phyloP scores from a whole-genome alignment of 1,140 invertebrate genomes.

The Tachypleus tridentatus region DNA sequence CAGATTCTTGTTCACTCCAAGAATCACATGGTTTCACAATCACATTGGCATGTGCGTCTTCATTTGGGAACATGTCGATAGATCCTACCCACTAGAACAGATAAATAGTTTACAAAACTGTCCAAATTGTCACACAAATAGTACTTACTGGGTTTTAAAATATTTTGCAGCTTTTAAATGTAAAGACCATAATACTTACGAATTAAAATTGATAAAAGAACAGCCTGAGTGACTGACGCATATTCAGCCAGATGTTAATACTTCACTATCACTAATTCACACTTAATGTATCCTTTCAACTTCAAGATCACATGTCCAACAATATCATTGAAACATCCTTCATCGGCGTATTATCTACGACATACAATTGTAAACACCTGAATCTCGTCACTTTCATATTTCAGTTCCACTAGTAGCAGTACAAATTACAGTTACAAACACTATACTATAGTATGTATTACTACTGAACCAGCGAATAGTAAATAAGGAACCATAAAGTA shows the following conservation, averaged over 20 bases:
- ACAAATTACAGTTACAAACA: not conserved
- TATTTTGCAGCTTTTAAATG: too few relatives aligned
- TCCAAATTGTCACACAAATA: not conserved
- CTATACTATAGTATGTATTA: not conserved
- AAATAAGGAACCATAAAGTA: constrained; percentile 15
- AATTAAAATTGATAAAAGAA: too few relatives aligned
- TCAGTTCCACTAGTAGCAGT: not conserved
- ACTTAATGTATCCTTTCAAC: too few relatives aligned
- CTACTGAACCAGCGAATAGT: constrained; percentile 2
- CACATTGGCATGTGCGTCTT: constrained; percentile 80
- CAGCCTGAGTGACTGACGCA: too few relatives aligned
- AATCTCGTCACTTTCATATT: not conserved
- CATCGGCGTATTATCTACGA: too few relatives aligned
- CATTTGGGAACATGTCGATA: constrained; percentile 79
- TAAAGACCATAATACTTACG: too few relatives aligned
- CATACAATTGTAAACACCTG: not conserved
- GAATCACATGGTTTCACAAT: constrained; percentile 56
- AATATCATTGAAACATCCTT: too few relatives aligned
- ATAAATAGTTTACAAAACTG: not conserved
- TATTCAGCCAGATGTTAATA: too few relatives aligned
- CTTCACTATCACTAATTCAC: too few relatives aligned
- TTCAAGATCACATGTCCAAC: too few relatives aligned
- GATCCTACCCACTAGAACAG: constrained; percentile 76
- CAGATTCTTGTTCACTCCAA: constrained; percentile 58
- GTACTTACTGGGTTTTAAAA: too few relatives aligned